Evolutionary conservation across 2,888 invertebrate genomes (phyloP).

Genomic region (Rhamnusium bicolor): DNA sequence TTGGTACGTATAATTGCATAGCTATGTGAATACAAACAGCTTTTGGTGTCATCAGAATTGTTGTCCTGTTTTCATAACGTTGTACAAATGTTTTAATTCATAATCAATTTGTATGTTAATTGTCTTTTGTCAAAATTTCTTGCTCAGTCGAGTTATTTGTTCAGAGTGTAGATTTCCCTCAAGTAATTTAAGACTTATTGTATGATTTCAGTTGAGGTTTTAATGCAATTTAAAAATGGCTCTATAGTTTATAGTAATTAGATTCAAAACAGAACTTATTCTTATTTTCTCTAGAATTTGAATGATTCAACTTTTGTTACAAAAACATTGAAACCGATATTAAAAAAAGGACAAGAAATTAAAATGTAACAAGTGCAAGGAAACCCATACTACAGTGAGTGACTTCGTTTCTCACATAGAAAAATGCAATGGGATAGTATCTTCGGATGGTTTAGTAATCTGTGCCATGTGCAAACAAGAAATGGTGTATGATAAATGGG

Average conservation of each 20-base stretch:
- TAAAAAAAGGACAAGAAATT: constrained; percentile 38
- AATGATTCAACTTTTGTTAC: constrained; percentile 36
- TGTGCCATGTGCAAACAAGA: constrained; percentile 72
- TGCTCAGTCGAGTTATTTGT: too few relatives aligned
- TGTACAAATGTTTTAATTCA: too few relatives aligned
- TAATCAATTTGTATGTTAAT: too few relatives aligned
- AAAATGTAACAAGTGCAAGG: constrained; percentile 43
- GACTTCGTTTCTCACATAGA: constrained; percentile 48
- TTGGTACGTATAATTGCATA: constrained; percentile 68
- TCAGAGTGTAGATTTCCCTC: too few relatives aligned
- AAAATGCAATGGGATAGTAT: constrained; percentile 48
- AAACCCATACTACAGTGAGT: constrained; percentile 4
- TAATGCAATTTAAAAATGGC: too few relatives aligned
- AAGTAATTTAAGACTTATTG: background rate
- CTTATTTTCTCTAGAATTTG: constrained; percentile 35
- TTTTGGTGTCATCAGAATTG: too few relatives aligned
- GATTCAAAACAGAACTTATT: background rate
- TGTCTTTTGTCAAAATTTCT: too few relatives aligned
- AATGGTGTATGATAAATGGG: constrained; percentile 70
- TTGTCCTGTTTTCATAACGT: too few relatives aligned
- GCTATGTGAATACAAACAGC: too few relatives aligned
- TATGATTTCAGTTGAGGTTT: too few relatives aligned
- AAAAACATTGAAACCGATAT: constrained; percentile 38
- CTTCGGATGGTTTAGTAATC: constrained; percentile 56
- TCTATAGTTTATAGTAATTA: too few relatives aligned